A percentile compares a stretch with the other conserved stretches of the same genome.
These are phyloP conservation scores for Harmothoe impar DNA, from an alignment of 2,888 invertebrate genomes.

Conservation along the genomic window DNA sequence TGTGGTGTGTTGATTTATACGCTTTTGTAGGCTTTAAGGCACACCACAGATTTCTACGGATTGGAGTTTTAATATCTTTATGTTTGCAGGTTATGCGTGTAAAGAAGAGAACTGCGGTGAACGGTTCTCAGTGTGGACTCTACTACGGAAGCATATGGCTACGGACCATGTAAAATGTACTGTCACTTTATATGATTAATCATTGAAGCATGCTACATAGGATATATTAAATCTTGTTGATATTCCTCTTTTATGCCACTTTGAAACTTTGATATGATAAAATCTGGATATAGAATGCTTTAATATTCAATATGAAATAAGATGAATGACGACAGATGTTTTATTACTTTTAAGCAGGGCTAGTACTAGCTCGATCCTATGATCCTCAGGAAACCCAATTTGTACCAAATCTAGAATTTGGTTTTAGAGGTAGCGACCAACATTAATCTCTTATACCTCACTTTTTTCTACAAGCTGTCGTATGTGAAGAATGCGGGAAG, in stretches of 20 bases:
- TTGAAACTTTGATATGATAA: neutral
- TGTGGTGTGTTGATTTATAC: neutral
- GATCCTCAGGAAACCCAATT: too few relatives aligned
- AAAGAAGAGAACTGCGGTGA: conserved; percentile 71
- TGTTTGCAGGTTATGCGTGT: conserved; percentile 73
- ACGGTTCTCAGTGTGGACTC: conserved; percentile 75
- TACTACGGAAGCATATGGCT: conserved; percentile 74
- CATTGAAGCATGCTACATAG: too few relatives aligned
- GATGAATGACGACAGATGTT: too few relatives aligned
- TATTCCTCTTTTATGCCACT: too few relatives aligned
- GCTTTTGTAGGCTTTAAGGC: neutral
- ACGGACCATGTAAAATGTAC: conserved; percentile 71
- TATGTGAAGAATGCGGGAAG: conserved; percentile 73
- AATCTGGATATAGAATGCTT: neutral
- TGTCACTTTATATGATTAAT: too few relatives aligned
- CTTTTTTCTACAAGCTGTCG: conserved; percentile 66
- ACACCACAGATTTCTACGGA: neutral
- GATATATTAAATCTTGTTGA: conserved; percentile 13
- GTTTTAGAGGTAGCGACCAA: too few relatives aligned
- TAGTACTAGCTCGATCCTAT: too few relatives aligned
- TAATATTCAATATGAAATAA: neutral
- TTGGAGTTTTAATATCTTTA: neutral
- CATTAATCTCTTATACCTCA: neutral
- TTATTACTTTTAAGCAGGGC: too few relatives aligned
- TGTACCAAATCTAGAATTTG: too few relatives aligned